Base-by-base conservation (phyloP, 2,888 invertebrate genomes). In the Xestia c-nigrum region DNA sequence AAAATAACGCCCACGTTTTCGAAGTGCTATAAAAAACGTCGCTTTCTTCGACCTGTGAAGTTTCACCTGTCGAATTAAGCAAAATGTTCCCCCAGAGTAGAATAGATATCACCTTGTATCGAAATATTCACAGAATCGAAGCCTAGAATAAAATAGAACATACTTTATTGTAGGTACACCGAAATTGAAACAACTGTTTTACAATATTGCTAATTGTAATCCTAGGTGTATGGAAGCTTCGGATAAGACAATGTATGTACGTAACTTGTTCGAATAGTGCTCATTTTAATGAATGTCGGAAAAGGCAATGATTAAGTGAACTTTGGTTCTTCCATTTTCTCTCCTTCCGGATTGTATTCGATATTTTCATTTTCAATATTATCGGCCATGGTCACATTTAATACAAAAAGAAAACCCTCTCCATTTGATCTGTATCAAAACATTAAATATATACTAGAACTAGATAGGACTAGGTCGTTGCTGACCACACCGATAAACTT, bases 31-130 rank as follows among this genome's bases (percentile, higher is more conserved):
- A 40, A 50, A 50, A 40, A 43, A 50, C 43, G 21, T 40, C n/a
- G 38, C 14, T 19, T 55, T 19, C 40, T 40, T 21, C 47, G 24
- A 74, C 21, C 74, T 79, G 77, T 57, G 5, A 63, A 77, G 61
- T 81, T 74, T 81, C 68, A 78, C 68, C 76, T 76, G 85, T 66
- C 84, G 69, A 80, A 87, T 81, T 81, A 85, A 38, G 72, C 71
- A 52, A 64, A 40, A 85, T 76, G 57, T 78, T 52, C 12, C 64
- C 65, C 46, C 40, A 38, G 68, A 70, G 81, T 72, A 75, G 71
- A 78, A 84, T 69, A 81, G 78, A 76, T 78, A 81, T 75, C 50
- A 38, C 31, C 65, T 70, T 67, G 61, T 52, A 52, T 76, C 71
- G 19, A 80, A 76, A 40, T 74, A 75, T 78, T 79, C 73, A 75